Evolutionary conservation across 2,888 invertebrate genomes (phyloP), one percentile per base, ranked within the genome.

Genomic region (Serripes groenlandicus): DNA sequence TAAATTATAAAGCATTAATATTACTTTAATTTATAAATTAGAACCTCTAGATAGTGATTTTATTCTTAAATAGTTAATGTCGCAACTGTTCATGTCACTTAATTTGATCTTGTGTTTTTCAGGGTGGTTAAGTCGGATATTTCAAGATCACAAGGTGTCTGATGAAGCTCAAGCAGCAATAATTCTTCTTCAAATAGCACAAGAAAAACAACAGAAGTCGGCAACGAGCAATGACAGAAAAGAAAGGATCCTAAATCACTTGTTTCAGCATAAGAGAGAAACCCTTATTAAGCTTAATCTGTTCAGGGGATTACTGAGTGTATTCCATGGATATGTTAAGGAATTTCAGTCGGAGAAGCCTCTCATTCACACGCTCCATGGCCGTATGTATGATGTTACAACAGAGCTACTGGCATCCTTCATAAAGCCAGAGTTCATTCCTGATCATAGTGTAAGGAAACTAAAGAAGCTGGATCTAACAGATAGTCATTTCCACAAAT

Each of bases 161-260:
- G 78, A 78, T 54, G 66, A 72, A 66, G 78, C 72, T 23, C 78
- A 78, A 64, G 78, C 78, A 30, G 72, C 73, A 15, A 58, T 78
- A 23, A 66, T 68, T 23, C 73, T 78, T 15, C 68, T 78, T 15
- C 78, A 78, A 37, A 5, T 78, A 37, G 18, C 66, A 15, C 72
- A 78, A 49, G 72, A 72, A 64, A 64, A 78, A 30, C 78, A 78
- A 54, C 72, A 78, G 32, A 78, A 78, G 35, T 73, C 78, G n/a
- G 9, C 58, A 15, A 73, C 78, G 1, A 78, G 78, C 58, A 30
- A n/a, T 28, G 78, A 73, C 18, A 72, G 73, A 37, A 78, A 78
- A 54, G 73, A 68, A 7, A 26, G 73, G 18, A 78, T 78, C 28
- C 26, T 78, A 26, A 37, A 66, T n/a, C n/a, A 26, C 26, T 34